Evolutionary conservation across 2,888 invertebrate genomes (phyloP).

Genomic region (Hydriomena furcata): DNA sequence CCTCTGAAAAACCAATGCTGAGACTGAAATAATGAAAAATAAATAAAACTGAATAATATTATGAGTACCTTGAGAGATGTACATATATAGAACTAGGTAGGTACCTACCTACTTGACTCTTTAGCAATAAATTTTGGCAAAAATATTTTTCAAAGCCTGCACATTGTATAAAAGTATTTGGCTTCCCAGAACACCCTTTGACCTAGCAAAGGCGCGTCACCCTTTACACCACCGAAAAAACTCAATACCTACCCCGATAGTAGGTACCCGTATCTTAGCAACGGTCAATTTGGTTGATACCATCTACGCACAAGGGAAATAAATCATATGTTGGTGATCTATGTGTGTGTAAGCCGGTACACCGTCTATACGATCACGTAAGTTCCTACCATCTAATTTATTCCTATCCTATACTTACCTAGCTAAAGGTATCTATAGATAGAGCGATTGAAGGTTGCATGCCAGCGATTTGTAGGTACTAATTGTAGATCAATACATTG

Average conservation of each 20-base stretch:
- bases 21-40: too few relatives aligned
- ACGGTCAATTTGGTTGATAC: constrained; percentile 45
- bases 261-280: constrained; percentile 54
- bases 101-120: too few relatives aligned
- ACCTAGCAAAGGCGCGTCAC: not conserved
- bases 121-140: too few relatives aligned
- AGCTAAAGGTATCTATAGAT: not conserved
- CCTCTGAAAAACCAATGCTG: too few relatives aligned
- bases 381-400: constrained; percentile 30
- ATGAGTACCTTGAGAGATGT: too few relatives aligned
- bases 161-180: too few relatives aligned
- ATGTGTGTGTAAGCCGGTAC: constrained; percentile 47
- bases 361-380: constrained; percentile 47
- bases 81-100: too few relatives aligned
- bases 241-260: too few relatives aligned
- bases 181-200: too few relatives aligned
- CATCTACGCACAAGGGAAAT: constrained; percentile 51
- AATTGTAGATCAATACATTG: constrained; percentile 19
- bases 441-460: constrained; percentile 6
- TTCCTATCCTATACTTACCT: constrained; percentile 11
- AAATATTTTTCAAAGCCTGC: too few relatives aligned
- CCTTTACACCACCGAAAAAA: constrained; percentile 28
- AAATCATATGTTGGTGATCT: constrained; percentile 51
- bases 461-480: constrained; percentile 1
- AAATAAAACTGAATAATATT: too few relatives aligned